A percentile compares a stretch with the other conserved stretches of the same genome.
These are phyloP conservation scores for Chironomus tentans DNA, from an alignment of 2,888 invertebrate genomes.

Conservation along the genomic window DNA sequence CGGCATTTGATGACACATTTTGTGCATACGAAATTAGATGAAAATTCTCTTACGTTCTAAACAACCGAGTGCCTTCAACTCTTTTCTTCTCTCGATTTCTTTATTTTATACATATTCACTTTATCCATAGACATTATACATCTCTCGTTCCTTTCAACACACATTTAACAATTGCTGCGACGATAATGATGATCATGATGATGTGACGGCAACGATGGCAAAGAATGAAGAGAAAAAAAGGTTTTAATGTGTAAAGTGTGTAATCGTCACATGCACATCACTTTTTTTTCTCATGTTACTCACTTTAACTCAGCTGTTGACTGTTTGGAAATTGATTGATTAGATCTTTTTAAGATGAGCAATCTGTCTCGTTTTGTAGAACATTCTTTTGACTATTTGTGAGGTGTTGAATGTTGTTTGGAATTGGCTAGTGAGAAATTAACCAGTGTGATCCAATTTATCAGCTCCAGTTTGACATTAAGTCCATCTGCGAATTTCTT, in stretches of 20 bases:
- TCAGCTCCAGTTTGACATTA: too few relatives aligned
- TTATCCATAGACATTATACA: too few relatives aligned
- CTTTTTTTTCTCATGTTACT: too few relatives aligned
- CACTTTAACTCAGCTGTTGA: neutral
- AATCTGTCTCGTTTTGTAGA: too few relatives aligned
- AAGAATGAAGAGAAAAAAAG: neutral
- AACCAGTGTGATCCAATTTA: too few relatives aligned
- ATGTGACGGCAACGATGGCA: neutral
- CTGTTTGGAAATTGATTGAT: constrained; percentile 10
- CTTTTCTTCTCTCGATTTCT: neutral
- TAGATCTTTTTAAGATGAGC: constrained; percentile 1
- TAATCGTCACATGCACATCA: neutral
- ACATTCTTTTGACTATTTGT: too few relatives aligned
- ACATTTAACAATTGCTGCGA: neutral
- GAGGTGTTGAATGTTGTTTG: too few relatives aligned
- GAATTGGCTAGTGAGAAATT: too few relatives aligned
- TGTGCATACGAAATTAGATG: constrained; percentile 21
- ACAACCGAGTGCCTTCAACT: constrained; percentile 14
- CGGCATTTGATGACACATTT: constrained; percentile 8
- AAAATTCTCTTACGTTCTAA: neutral
- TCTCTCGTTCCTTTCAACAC: too few relatives aligned
- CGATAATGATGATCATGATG: neutral
- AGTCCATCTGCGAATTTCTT: too few relatives aligned
- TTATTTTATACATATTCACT: neutral
- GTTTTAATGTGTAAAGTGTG: neutral